These are phyloP conservation scores for Hystrix brachyura DNA, from an alignment of 2,113 vertebrate genomes.

Conservation along the genomic window DNA sequence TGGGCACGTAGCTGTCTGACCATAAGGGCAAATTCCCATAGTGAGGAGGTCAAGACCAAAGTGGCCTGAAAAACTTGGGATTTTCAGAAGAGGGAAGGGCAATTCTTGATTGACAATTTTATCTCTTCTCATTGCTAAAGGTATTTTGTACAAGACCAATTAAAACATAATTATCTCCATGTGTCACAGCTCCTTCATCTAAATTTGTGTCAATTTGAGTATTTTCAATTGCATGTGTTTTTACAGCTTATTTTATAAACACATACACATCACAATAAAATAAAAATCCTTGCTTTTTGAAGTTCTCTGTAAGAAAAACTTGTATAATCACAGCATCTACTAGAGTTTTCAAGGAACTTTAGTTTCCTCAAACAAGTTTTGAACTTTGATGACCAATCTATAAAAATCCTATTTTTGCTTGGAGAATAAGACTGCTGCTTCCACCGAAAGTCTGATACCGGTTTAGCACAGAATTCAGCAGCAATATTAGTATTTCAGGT, in stretches of 20 bases:
- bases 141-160: background rate
- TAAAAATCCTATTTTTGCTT: constrained; percentile 50
- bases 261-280: background rate
- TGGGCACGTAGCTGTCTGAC: background rate
- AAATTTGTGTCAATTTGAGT: background rate
- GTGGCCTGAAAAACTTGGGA: background rate
- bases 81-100: background rate
- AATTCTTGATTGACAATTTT: background rate
- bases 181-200: background rate
- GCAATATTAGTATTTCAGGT: background rate
- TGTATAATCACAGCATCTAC: background rate
- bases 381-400: constrained; percentile 45
- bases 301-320: constrained; percentile 13
- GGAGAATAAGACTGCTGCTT: background rate
- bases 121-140: background rate
- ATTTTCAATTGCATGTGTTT: background rate
- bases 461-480: constrained; percentile 15
- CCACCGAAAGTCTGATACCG: background rate
- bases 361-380: constrained; percentile 45
- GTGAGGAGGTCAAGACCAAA: background rate
- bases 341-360: background rate
- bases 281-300: background rate
- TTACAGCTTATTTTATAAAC: background rate
- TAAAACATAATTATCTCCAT: background rate
- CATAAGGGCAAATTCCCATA: background rate